phyloP scores from a whole-genome alignment of 2,797 vertebrate genomes.

The Phylloscopus collybita region DNA sequence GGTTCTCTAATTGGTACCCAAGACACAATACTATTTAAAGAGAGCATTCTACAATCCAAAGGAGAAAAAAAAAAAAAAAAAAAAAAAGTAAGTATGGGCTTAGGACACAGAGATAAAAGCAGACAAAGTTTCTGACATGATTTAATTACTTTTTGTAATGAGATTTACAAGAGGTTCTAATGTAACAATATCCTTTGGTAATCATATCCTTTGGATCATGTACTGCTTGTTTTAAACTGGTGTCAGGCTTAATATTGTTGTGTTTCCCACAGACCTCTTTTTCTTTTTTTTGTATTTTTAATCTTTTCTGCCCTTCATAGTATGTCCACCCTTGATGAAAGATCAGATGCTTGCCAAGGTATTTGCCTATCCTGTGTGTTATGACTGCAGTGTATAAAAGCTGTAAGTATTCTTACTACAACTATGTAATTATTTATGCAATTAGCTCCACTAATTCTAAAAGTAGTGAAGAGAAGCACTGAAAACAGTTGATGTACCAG shows the following conservation, averaged over 20 bases:
- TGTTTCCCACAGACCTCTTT: not conserved
- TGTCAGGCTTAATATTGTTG: not conserved
- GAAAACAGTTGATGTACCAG: not conserved
- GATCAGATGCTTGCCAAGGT: not conserved
- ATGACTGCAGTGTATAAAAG: not conserved
- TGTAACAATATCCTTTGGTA: not conserved
- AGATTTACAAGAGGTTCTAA: not conserved
- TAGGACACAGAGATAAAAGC: not conserved
- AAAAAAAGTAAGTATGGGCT: not conserved
- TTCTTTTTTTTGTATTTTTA: not conserved
- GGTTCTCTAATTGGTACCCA: constrained; percentile 21
- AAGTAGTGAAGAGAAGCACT: not conserved
- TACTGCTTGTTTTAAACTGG: not conserved
- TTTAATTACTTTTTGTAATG: not conserved
- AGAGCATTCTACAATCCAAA: not conserved
- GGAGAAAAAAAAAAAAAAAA: not conserved
- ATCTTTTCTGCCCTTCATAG: not conserved
- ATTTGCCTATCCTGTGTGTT: not conserved
- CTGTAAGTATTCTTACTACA: not conserved
- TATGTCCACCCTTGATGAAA: not conserved
- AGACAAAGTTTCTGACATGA: not conserved
- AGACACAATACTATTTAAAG: not conserved
- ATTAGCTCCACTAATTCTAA: not conserved
- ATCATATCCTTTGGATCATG: not conserved
- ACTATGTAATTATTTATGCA: not conserved